Evolutionary conservation across 2,797 vertebrate species (phyloP).

Genomic region (Acanthurus tractus): DNA sequence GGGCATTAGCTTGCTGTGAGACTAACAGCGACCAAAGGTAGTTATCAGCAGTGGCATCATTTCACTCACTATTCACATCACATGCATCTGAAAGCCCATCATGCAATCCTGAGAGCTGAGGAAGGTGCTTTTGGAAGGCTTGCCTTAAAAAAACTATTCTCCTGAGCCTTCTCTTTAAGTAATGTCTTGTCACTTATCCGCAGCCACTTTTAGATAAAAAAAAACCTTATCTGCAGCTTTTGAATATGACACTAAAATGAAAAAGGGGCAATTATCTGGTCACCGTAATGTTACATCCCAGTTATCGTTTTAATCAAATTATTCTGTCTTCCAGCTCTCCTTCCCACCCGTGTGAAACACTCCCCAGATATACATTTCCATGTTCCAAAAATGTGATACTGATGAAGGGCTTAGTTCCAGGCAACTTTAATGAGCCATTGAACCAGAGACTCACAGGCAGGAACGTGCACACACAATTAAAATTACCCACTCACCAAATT

Average conservation of each 20-base stretch:
- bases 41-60: constrained; percentile 43
- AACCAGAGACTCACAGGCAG: constrained; percentile 40
- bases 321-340: constrained; percentile 44
- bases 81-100: constrained; percentile 49
- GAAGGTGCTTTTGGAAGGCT: constrained; percentile 55
- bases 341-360: constrained; percentile 49
- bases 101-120: constrained; percentile 55
- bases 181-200: constrained; percentile 44
- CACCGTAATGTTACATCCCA: constrained; percentile 42
- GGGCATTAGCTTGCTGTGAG: constrained; percentile 20
- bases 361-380: constrained; percentile 49
- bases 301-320: constrained; percentile 65
- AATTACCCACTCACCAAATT: constrained; percentile 37
- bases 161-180: constrained; percentile 49
- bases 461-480: constrained; percentile 21
- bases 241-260: constrained; percentile 37
- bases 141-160: constrained; percentile 55
- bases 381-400: constrained; percentile 54
- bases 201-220: constrained; percentile 36
- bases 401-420: constrained; percentile 60
- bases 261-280: constrained; percentile 40
- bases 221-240: constrained; percentile 26
- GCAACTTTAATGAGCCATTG: constrained; percentile 50
- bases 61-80: constrained; percentile 57
- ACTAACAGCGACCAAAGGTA: constrained; percentile 8